Evolutionary conservation across 2,113 vertebrate species (phyloP).

Genomic region (Pan troglodytes): NHGRI_mPanTro3-v2.1_pri NC_072398.2:92259501-92260000

Average conservation of each 20-base stretch:
- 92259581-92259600: background rate
- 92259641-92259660: background rate
- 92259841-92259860: conserved; percentile 54
- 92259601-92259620: background rate
- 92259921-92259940: background rate
- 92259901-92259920: background rate
- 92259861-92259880: background rate
- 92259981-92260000: background rate
- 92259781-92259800: conserved; percentile 41
- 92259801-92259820: conserved; percentile 61
- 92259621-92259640: conserved; percentile 16
- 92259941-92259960: background rate
- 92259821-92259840: conserved; percentile 84
- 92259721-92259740: rapidly evolving
- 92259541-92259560: background rate
- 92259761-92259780: background rate
- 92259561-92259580: rapidly evolving
- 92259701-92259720: background rate
- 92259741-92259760: background rate
- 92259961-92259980: too few relatives aligned
- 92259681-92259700: conserved; percentile 11
- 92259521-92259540: too few relatives aligned
- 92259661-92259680: conserved; percentile 30
- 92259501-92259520: background rate
- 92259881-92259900: background rate